Conservation (phyloP, 2,797 vertebrate genomes). For the Esox masquinongy region DNA sequence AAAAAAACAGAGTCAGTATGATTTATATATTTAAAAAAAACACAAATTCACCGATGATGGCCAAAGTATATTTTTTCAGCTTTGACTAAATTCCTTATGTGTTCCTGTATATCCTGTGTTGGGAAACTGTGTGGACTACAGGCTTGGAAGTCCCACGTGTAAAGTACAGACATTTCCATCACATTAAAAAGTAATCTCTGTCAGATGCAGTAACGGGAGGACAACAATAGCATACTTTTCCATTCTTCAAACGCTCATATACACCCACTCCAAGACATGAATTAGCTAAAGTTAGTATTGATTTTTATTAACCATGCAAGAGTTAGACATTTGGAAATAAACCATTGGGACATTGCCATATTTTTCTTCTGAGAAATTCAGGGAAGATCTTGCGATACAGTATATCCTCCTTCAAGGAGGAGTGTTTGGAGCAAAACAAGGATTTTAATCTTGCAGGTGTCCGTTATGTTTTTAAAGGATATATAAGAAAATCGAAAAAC, state of each 20-base stretch:
- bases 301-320: slow-evolving; percentile 45
- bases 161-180: slow-evolving; percentile 43
- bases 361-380: slow-evolving; percentile 38
- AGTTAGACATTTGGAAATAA: slow-evolving; percentile 31
- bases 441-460: background rate
- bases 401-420: slow-evolving; percentile 15
- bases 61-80: slow-evolving; percentile 32
- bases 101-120: slow-evolving; percentile 35
- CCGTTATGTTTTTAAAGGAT: background rate
- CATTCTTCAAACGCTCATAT: slow-evolving; percentile 58
- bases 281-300: slow-evolving; percentile 7
- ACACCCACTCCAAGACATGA: slow-evolving; percentile 39
- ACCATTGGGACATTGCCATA: slow-evolving; percentile 25
- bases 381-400: slow-evolving; percentile 48
- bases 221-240: slow-evolving; percentile 47
- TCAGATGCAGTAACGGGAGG: slow-evolving; percentile 68
- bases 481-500: background rate
- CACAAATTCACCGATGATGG: slow-evolving; percentile 41
- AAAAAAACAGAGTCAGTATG: slow-evolving; percentile 29
- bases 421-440: slow-evolving; percentile 28
- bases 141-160: slow-evolving; percentile 46
- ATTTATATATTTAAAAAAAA: slow-evolving; percentile 26
- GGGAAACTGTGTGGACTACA: slow-evolving; percentile 61
- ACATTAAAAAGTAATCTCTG: slow-evolving; percentile 71
- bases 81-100: slow-evolving; percentile 54